Evolutionary conservation across 2,113 vertebrate species (phyloP).

Genomic region (Bubo bubo): DNA sequence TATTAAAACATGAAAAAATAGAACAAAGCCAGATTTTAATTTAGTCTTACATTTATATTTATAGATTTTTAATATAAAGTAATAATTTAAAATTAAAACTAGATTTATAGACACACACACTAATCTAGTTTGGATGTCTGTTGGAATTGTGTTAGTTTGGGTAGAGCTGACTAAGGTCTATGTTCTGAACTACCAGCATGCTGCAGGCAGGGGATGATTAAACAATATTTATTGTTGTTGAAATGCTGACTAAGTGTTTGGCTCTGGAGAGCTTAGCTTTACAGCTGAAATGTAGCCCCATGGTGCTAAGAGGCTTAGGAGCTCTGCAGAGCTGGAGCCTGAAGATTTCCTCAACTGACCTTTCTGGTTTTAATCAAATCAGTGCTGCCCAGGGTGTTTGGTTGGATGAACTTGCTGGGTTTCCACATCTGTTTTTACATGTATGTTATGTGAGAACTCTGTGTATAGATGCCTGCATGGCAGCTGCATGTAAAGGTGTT

Average conservation of each 20-base stretch:
- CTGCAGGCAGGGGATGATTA: not conserved
- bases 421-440: not conserved
- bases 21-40: not conserved
- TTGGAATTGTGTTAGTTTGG: not conserved
- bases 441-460: fast-evolving
- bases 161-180: not conserved
- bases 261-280: not conserved
- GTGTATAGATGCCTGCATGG: fast-evolving
- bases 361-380: not conserved
- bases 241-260: not conserved
- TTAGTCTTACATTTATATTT: fast-evolving
- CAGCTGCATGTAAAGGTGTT: not conserved
- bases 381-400: not conserved
- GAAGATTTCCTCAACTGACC: not conserved
- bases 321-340: not conserved
- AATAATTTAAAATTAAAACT: not conserved
- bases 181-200: not conserved
- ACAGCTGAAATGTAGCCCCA: not conserved
- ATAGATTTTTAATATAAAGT: not conserved
- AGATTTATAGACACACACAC: not conserved
- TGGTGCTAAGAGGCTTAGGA: conserved; percentile 1
- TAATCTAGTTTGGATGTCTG: not conserved
- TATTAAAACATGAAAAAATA: not conserved
- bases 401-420: not conserved
- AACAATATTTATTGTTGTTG: not conserved